A percentile compares a stretch with the other conserved stretches of the same genome.
Evolutionary conservation across 2,888 invertebrate genomes (phyloP).

Genomic region (Xanthia togata): DNA sequence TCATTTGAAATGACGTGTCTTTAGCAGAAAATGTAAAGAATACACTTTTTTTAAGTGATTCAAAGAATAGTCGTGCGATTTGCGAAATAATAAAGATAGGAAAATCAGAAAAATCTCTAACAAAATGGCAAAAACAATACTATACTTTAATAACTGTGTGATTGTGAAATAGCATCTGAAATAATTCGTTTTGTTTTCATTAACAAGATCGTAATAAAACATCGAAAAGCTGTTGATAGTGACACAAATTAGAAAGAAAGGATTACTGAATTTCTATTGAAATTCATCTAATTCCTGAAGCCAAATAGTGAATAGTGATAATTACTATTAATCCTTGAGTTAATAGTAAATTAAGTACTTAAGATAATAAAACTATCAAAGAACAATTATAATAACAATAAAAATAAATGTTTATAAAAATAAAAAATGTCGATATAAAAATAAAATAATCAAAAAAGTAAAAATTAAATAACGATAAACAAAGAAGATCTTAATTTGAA

Average conservation of each 20-base stretch:
- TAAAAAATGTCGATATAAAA: not conserved
- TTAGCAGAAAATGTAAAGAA: conserved; percentile 7
- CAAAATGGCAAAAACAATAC: conserved; percentile 32
- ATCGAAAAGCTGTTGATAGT: not conserved
- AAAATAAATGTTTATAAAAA: no score
- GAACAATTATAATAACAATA: no score
- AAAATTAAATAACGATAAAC: not conserved
- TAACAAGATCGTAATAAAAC: conserved; percentile 57
- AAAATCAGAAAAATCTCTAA: conserved; percentile 17
- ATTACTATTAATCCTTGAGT: conserved; percentile 34
- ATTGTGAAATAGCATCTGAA: conserved; percentile 21
- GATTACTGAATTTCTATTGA: conserved; percentile 45
- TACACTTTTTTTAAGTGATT: conserved; percentile 41
- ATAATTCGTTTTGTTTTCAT: conserved; percentile 59
- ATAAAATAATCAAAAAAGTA: not conserved
- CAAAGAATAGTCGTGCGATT: conserved; percentile 40
- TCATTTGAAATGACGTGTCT: conserved; percentile 38
- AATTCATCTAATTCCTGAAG: conserved; percentile 16
- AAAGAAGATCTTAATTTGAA: not conserved
- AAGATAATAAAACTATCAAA: not conserved
- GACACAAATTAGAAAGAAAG: not conserved
- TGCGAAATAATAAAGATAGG: conserved; percentile 14
- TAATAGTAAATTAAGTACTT: conserved; percentile 30
- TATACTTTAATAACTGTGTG: conserved; percentile 58
- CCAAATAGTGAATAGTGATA: not conserved